Conservation (phyloP, 2,888 invertebrate genomes). For the Neria commutata region DNA sequence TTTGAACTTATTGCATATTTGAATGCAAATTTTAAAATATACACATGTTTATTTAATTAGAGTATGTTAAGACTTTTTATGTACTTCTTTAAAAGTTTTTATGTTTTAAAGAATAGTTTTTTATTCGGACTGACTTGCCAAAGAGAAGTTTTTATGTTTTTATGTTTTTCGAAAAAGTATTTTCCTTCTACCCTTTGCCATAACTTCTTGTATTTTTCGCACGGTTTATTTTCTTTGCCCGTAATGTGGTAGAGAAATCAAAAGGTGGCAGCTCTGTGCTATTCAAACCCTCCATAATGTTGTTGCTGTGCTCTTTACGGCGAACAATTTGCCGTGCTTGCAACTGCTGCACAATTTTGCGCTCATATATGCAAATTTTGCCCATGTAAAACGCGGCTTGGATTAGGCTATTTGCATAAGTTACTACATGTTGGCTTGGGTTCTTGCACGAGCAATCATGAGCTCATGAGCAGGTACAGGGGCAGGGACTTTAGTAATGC, state of each 20-base stretch:
- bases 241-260: constrained; percentile 25
- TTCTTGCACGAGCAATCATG: neutral
- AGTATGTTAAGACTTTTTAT: no score
- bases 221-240: no score
- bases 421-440: neutral
- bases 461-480: neutral
- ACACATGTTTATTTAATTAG: no score
- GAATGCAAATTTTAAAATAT: no score
- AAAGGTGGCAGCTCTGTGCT: neutral
- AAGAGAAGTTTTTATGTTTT: no score
- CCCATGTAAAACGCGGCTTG: neutral
- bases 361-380: constrained; percentile 3
- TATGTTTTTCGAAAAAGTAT: no score
- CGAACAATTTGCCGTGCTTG: neutral
- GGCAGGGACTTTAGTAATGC: no score
- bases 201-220: no score
- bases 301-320: neutral
- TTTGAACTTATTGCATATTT: no score
- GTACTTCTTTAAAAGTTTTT: no score
- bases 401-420: neutral
- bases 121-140: constrained; percentile 38
- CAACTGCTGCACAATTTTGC: neutral
- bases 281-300: neutral
- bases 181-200: no score
- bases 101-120: no score